phyloP scores from a whole-genome alignment of 2,797 vertebrate genomes.

The Allobates femoralis region DNA sequence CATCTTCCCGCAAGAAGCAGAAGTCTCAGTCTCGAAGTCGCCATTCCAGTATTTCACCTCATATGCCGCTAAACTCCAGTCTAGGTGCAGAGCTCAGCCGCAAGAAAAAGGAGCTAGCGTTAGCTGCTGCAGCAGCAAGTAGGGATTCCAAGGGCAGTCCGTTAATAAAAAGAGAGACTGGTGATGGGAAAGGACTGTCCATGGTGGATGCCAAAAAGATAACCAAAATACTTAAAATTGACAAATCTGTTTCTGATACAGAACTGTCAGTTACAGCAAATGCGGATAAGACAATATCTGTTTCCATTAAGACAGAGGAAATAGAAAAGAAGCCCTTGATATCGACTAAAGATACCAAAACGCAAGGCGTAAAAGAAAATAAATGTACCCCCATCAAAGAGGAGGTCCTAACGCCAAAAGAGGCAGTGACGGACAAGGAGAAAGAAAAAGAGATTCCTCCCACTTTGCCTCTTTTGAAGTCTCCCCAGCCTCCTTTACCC shows the following conservation, averaged over 20 bases:
- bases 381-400: conserved; percentile 71
- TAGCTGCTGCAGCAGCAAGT: conserved; percentile 77
- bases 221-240: conserved; percentile 72
- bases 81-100: conserved; percentile 94
- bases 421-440: conserved; percentile 70
- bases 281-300: conserved; percentile 73
- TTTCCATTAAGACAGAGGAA: conserved; percentile 73
- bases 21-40: conserved; percentile 86
- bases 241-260: conserved; percentile 73
- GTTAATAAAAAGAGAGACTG: conserved; percentile 75
- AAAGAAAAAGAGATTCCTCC: conserved; percentile 75
- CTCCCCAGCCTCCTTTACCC: conserved; percentile 73
- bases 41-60: conserved; percentile 89
- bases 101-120: conserved; percentile 93
- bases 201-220: conserved; percentile 75
- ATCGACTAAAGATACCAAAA: conserved; percentile 72
- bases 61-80: conserved; percentile 92
- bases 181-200: conserved; percentile 66
- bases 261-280: conserved; percentile 69
- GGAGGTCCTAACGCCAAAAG: conserved; percentile 75
- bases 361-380: conserved; percentile 73
- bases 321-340: conserved; percentile 74
- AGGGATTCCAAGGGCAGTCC: conserved; percentile 79
- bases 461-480: conserved; percentile 73
- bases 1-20: conserved; percentile 91